Evolutionary conservation across 2,888 invertebrate genomes (phyloP).

Genomic region (Drosophila gaucha): DNA sequence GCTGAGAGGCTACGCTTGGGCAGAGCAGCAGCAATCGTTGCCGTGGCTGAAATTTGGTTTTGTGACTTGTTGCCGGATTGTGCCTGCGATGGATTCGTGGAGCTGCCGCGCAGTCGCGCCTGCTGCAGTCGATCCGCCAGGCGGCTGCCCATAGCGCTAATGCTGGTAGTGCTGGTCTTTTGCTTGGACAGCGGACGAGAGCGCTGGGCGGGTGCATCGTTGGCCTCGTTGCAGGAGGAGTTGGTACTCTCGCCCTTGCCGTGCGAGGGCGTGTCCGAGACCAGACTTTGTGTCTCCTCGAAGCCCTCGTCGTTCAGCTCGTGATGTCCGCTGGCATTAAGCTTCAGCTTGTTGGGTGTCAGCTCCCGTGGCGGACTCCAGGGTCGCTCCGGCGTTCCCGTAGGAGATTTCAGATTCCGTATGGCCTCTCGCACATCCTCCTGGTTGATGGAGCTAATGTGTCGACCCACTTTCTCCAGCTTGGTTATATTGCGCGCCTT

Average conservation of each 20-base stretch:
- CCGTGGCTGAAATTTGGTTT: slow-evolving; percentile 32
- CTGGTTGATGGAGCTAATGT: slow-evolving; percentile 89
- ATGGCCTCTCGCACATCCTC: slow-evolving; percentile 90
- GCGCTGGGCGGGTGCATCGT: slow-evolving; percentile 83
- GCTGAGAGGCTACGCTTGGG: slow-evolving; percentile 63
- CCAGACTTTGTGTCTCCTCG: slow-evolving; percentile 94
- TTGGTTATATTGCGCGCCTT: slow-evolving; percentile 82
- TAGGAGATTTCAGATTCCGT: slow-evolving; percentile 88
- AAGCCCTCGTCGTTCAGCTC: slow-evolving; percentile 95
- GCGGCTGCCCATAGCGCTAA: slow-evolving; percentile 60
- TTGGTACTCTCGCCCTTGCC: slow-evolving; percentile 87
- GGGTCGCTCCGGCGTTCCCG: slow-evolving; percentile 87
- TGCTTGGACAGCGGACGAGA: slow-evolving; percentile 61
- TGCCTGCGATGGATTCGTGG: slow-evolving; percentile 6
- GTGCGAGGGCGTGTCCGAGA: slow-evolving; percentile 94
- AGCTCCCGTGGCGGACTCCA: slow-evolving; percentile 86
- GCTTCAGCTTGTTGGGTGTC: slow-evolving; percentile 70
- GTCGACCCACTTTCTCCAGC: slow-evolving; percentile 86
- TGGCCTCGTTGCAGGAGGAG: slow-evolving; percentile 90
- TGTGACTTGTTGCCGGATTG: slow-evolving; percentile 50
- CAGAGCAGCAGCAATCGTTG: slow-evolving; percentile 15
- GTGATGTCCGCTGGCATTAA: slow-evolving; percentile 72
- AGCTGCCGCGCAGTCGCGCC: slow-evolving; percentile 53
- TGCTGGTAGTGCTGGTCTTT: slow-evolving; percentile 60
- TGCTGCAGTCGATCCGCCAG: slow-evolving; percentile 73